Percentiles rank a stretch among this genome's conserved stretches.
These are phyloP conservation scores for Yponomeuta plumbellus DNA, from an alignment of 2,888 invertebrate genomes.

Conservation along the genomic window DNA sequence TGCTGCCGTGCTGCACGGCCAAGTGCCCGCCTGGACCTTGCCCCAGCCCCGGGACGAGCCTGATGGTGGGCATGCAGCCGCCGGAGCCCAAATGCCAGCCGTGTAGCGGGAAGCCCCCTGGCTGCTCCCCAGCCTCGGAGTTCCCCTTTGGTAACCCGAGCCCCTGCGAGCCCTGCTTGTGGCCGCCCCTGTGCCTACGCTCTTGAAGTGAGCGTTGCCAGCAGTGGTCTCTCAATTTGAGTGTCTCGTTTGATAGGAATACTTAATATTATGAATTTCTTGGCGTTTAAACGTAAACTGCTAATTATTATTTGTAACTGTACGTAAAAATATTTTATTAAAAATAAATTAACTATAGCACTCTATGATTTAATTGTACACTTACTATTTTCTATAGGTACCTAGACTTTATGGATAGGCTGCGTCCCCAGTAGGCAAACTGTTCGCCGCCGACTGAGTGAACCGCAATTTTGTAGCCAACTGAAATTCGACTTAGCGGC, in stretches of 20 bases:
- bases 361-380: too few relatives aligned
- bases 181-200: background rate
- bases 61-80: background rate
- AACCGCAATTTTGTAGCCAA: too few relatives aligned
- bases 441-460: too few relatives aligned
- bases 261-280: too few relatives aligned
- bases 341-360: too few relatives aligned
- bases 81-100: conserved; percentile 41
- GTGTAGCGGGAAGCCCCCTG: conserved; percentile 20
- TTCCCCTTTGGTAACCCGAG: conserved; percentile 19
- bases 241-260: background rate
- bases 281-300: too few relatives aligned
- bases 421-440: too few relatives aligned
- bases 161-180: background rate
- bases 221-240: background rate
- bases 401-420: too few relatives aligned
- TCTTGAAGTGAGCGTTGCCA: background rate
- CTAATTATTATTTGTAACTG: too few relatives aligned
- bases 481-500: too few relatives aligned
- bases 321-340: too few relatives aligned
- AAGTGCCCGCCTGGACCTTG: background rate
- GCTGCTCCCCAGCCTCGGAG: conserved; percentile 6
- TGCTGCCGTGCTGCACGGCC: background rate
- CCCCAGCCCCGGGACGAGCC: background rate
- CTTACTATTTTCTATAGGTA: too few relatives aligned